Conservation (phyloP, 2,888 invertebrate genomes). For the Chrysolina americana region DNA sequence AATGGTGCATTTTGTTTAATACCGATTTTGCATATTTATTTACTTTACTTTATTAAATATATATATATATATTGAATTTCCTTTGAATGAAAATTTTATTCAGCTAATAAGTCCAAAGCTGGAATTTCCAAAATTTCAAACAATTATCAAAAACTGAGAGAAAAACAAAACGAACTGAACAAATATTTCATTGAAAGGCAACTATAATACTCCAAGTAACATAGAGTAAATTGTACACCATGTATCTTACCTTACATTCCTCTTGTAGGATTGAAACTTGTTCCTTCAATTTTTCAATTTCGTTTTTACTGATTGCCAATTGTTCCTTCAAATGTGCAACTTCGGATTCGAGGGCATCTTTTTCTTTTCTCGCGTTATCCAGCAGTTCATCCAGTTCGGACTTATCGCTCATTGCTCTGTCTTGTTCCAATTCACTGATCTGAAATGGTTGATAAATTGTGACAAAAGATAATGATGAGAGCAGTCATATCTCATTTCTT, state of each 20-base stretch:
- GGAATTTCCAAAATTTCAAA: too few species aligned
- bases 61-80: too few species aligned
- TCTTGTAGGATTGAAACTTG: conserved; percentile 79
- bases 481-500: too few species aligned
- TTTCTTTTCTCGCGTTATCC: conserved; percentile 79
- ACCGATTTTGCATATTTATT: neutral
- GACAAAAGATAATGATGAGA: too few species aligned
- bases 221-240: neutral
- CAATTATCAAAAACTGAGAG: too few species aligned
- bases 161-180: too few species aligned
- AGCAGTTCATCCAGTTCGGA: conserved; percentile 81
- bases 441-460: conserved; percentile 49
- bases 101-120: too few species aligned
- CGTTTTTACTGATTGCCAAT: conserved; percentile 78
- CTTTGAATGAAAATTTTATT: too few species aligned
- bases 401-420: conserved; percentile 78
- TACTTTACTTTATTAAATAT: neutral
- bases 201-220: too few species aligned
- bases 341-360: conserved; percentile 80
- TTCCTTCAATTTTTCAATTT: conserved; percentile 78
- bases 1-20: neutral
- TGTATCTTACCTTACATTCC: conserved; percentile 75
- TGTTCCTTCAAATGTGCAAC: conserved; percentile 80
- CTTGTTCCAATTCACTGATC: conserved; percentile 81
- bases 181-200: too few species aligned